These are phyloP conservation scores for Tyrannus savana DNA, from an alignment of 2,113 vertebrate species.

Conservation along the genomic window DNA sequence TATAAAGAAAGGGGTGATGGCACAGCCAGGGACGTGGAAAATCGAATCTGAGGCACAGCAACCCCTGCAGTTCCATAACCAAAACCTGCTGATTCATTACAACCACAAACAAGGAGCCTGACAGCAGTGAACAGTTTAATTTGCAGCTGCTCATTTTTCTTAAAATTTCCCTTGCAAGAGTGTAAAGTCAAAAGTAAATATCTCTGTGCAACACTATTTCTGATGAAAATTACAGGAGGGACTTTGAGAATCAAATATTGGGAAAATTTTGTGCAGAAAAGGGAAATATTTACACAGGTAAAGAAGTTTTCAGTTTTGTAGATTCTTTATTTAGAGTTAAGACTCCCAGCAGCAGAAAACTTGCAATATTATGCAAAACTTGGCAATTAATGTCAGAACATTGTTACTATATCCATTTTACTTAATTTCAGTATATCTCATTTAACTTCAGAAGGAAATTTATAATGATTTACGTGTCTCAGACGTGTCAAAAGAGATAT, in stretches of 20 bases:
- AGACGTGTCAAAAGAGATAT: constrained; percentile 18
- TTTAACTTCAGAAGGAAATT: constrained; percentile 34
- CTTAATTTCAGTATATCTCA: neutral
- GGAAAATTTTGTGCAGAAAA: neutral
- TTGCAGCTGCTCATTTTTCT: neutral
- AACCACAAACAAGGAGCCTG: neutral
- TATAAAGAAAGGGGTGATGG: neutral
- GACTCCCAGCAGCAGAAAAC: neutral
- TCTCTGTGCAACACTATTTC: neutral
- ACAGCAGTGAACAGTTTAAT: neutral
- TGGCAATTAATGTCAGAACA: neutral
- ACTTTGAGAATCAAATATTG: neutral
- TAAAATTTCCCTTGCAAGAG: neutral
- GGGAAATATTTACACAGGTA: neutral
- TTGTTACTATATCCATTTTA: constrained; percentile 5
- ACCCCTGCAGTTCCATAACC: neutral
- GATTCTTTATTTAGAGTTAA: neutral
- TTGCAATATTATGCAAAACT: neutral
- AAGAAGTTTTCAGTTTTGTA: neutral
- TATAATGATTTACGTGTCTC: constrained; percentile 1
- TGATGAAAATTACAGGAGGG: neutral
- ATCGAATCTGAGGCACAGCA: neutral
- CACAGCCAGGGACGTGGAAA: neutral
- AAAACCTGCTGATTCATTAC: neutral
- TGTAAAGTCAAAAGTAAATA: neutral